Base-by-base conservation (phyloP, 1,140 invertebrate species). In the Drosophila erecta region DNA sequence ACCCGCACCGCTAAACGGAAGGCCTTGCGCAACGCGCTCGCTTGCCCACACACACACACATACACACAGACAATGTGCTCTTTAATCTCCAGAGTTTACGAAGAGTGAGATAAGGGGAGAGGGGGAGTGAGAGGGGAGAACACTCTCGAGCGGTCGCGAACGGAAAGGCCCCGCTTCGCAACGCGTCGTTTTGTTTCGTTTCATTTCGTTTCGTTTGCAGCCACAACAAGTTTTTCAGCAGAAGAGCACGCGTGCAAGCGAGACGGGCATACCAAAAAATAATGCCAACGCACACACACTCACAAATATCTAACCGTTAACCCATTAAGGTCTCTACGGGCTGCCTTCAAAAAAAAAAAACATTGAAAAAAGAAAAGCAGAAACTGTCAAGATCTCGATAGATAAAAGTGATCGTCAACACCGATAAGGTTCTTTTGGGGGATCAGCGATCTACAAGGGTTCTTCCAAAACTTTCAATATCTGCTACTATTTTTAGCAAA, bases 11-110 rank as follows among this genome's bases (percentile, higher is more conserved):
- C 59, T 64, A 49, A 46, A 57, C 61, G 53, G 67, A 40, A 81
- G 83, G 83, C 83, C 83, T 86, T 86, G 83, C 83, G 83, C 84
- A 86, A 86, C 83, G 83, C 54, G 79, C 83, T 86, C 81, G 83
- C 78, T 86, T 86, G 71, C 78, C 79, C 64, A 35, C 12, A 65
- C 47, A 58, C 43, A 61, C 35, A 33, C 47, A 58, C 64, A 35
- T 10, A 65, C 47, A 58, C 43, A 61, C 35, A 33, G 41, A 35
- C 27, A 44, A 17, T 49, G 67, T 60, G 59, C 79, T 79, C 81
- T 83, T 83, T 81, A 79, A 83, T 84, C 80, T 79, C 71, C 71
- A 83, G 76, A 83, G 80, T 83, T 76, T 65, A 22, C 79, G 60
- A 60, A 73, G 56, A 78, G 27, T 1, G 24, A 33, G 30, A 30